Base-by-base conservation (phyloP, 2,888 invertebrate genomes). In the Pterostichus niger region DNA sequence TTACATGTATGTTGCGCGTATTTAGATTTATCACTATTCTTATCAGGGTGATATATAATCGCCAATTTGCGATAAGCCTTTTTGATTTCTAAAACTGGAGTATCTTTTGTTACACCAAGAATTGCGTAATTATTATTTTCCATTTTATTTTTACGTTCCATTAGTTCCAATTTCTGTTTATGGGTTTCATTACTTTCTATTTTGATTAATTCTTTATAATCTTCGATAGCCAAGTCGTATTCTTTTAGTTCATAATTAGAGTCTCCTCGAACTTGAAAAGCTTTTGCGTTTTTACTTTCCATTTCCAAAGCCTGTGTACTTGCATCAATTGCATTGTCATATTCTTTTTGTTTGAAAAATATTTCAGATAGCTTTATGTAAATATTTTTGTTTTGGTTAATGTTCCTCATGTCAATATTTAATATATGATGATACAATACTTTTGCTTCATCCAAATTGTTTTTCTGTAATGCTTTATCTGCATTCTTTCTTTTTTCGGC, bases 21-120 rank as follows among this genome's bases (percentile, higher is more conserved):
- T 61, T 61, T 52, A 10, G 77, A 64, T 64, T 68, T 64, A 40
- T 64, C 68, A 33, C 31, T 2, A 13, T 68, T 46, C 24, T 83
- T 83, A 68, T 83, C 83, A 10, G 83, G 83, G 68, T 83, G 83
- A 68, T 49, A 49, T 6, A 73, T 44, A 17, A 46, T 56, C 13
- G 77, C 77, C 11, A 83, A 24, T 52, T 83, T 77, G 6, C 24
- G 46, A 83, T 64, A 83, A 24, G 64, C 35, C 68, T 77, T 83
- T 49, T 83, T 83, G 46, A 83, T 64, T 35, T 83, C 83, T 40
- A n/a, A n/a, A 0, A 24, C 31, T 7, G 77, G 31, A 15, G 64
- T 61, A 68, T 68, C 35, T 76, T 11, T 77, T 6, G 64, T 54
- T 6, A 83, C 24, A 10, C 77, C 77, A 6, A 83, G 40, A 24